Base-by-base conservation (phyloP, 2,888 invertebrate species). In the Asteroscopus sphinx region DNA sequence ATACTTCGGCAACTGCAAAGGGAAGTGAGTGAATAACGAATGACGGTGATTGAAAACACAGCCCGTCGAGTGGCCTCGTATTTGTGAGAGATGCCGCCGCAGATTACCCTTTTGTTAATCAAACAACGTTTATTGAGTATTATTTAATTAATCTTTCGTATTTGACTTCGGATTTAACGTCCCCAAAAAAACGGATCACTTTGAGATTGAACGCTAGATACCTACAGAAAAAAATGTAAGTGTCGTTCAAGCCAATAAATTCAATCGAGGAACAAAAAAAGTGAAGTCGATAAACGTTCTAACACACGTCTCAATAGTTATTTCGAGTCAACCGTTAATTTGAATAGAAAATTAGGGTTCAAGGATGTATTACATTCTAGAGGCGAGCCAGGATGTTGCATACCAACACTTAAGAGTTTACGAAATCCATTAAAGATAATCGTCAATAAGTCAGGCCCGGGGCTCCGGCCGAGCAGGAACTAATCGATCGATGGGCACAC, bases 61-160 rank as follows among this genome's bases (percentile, higher is more conserved):
- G 89, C 85, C 81, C 81, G 85, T 82, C 81, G 88, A 91, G 90
- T 89, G 86, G 87, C 77, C 86, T 82, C 82, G 86, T 89, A 90
- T 93, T 93, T 92, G 85, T 90, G 88, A 89, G 91, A 93, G 93
- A 93, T 93, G 93, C 93, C 93, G 93, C 90, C 91, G 76, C 83
- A 90, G 93, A 94, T 94, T 93, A 92, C 85, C 85, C 90, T 88
- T 92, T 93, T 92, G 91, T 93, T 92, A 91, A 91, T 91, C 92
- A 92, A 93, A 93, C 89, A 91, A 86, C 87, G 88, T 82, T 91
- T 90, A 93, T 92, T 92, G 87, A 92, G 91, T 89, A 89, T 87
- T 90, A 92, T 91, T 92, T 90, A 92, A 93, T 93, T 92, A 92
- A 92, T 93, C 87, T 89, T 88, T 83, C 81, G 78, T 88, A 86